Base-by-base conservation (phyloP, 2,888 invertebrate genomes). In the Mimumesa dahlbomi region DNA sequence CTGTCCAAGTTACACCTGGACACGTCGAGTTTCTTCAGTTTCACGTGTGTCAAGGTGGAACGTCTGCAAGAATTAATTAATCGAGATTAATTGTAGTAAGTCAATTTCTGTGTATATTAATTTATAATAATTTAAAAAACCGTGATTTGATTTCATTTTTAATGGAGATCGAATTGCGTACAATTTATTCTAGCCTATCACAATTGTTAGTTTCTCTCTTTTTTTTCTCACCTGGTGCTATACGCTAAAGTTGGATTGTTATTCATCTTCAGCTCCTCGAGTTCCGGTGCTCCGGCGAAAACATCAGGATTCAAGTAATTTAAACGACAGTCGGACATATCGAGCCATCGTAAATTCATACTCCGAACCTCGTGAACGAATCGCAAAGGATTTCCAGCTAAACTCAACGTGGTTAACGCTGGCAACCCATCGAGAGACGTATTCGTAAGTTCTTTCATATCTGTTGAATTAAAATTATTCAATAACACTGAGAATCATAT, bases 331-430 rank as follows among this genome's bases (percentile, higher is more conserved):
- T 84, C 79, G 9, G 89, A 89, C 72, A 88, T 70, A 74, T 89
- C 87, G 46, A 89, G 75, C 76, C 77, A 83, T 64, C 75, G 79
- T 46, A 89, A 73, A 68, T 79, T 85, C 29, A 75, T 67, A 59
- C 85, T 84, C 57, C 69, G 74, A 40, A 87, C 82, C 64, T 79
- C 78, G 29, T 81, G 65, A 65, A 89, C 72, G 13, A 53, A 75
- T 72, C 79, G 84, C 78, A 89, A 73, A 34, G 88, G 91, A 82
- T 95, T 95, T 77, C 92, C 91, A 2, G 92, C 91, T 73, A 95
- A 91, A 83, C 94, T 94, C 38, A 96, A 91, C 81, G 93, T 93
- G 22, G 91, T 92, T 70, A 95, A 90, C 67, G 91, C 90, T 31
- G 93, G 92, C 73, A 95, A 85, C 21, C 92, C 92, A 46, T 90